A percentile compares a stretch with the other conserved stretches of the same genome.
These are phyloP conservation scores for Otis tarda DNA, from an alignment of 2,113 vertebrate genomes.

Conservation along the genomic window DNA sequence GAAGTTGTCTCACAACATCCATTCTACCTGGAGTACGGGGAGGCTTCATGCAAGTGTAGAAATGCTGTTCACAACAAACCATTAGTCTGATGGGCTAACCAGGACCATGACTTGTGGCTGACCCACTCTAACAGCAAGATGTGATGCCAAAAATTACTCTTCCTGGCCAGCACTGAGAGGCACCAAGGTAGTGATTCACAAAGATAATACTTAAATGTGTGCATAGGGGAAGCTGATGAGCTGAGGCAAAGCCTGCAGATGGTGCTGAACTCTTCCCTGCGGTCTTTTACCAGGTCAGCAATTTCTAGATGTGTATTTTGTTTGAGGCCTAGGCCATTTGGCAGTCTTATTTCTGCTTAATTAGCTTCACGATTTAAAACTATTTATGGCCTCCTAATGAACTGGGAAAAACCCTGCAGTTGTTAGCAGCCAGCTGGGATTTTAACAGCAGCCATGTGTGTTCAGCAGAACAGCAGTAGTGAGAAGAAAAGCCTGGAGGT, in stretches of 20 bases:
- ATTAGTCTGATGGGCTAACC: neutral
- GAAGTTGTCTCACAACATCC: neutral
- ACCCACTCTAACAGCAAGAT: neutral
- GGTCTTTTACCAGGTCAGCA: slow-evolving; percentile 19
- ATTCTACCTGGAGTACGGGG: rapidly evolving
- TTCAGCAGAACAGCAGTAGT: slow-evolving; percentile 16
- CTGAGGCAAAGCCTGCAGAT: neutral
- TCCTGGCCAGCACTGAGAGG: neutral
- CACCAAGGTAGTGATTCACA: neutral
- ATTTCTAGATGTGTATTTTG: slow-evolving; percentile 24
- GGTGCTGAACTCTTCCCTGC: neutral
- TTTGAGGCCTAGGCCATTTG: slow-evolving; percentile 14
- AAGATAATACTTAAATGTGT: neutral
- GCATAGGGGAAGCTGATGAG: neutral
- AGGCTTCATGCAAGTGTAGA: neutral
- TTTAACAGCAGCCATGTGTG: slow-evolving; percentile 39
- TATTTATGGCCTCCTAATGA: slow-evolving; percentile 47
- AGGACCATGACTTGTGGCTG: rapidly evolving
- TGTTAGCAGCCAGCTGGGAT: slow-evolving; percentile 50
- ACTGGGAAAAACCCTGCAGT: slow-evolving; percentile 28
- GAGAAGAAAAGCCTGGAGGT: slow-evolving; percentile 9
- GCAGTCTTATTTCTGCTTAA: slow-evolving; percentile 46
- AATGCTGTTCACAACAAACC: neutral
- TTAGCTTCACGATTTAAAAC: slow-evolving; percentile 55
- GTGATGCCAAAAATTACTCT: neutral